Evolutionary conservation across 1,140 invertebrate genomes (phyloP).

Genomic region (Cherax destructor): DNA sequence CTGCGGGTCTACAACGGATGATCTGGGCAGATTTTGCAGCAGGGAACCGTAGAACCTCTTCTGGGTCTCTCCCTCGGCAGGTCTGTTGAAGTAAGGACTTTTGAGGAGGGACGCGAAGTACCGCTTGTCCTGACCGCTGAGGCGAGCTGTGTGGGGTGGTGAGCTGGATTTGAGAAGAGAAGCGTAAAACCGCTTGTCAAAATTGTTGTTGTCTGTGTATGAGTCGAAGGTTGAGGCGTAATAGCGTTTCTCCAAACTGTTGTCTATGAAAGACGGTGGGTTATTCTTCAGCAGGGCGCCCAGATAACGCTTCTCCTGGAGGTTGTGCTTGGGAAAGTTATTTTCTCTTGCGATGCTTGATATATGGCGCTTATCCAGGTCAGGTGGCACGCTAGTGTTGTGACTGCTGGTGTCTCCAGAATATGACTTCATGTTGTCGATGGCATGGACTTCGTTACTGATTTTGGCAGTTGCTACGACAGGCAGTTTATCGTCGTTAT

Average conservation of each 20-base stretch:
- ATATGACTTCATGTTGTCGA: background rate
- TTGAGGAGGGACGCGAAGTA: slow-evolving; percentile 47
- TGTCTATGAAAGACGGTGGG: slow-evolving; percentile 11
- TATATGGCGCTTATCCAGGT: slow-evolving; percentile 44
- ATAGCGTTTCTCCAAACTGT: background rate
- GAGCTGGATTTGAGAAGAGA: slow-evolving; percentile 51
- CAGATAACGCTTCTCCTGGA: slow-evolving; percentile 41
- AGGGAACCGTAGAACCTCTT: background rate
- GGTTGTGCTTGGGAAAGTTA: slow-evolving; percentile 20
- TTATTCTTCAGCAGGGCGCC: slow-evolving; percentile 39
- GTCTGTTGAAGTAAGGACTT: background rate
- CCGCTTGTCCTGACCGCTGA: slow-evolving; percentile 29
- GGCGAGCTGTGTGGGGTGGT: slow-evolving; percentile 14
- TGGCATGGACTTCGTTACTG: background rate
- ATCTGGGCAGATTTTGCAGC: background rate
- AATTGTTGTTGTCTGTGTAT: background rate
- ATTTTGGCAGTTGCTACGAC: background rate
- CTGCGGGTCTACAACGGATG: background rate
- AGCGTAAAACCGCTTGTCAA: slow-evolving; percentile 45
- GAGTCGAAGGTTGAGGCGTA: slow-evolving; percentile 8
- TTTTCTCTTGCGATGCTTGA: slow-evolving; percentile 48
- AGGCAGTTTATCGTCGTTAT: background rate
- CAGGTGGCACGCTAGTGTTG: background rate
- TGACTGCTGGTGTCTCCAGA: background rate
- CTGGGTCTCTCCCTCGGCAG: background rate